Evolutionary conservation across 2,888 invertebrate species (phyloP).

Genomic region (Xestobium rufovillosum): DNA sequence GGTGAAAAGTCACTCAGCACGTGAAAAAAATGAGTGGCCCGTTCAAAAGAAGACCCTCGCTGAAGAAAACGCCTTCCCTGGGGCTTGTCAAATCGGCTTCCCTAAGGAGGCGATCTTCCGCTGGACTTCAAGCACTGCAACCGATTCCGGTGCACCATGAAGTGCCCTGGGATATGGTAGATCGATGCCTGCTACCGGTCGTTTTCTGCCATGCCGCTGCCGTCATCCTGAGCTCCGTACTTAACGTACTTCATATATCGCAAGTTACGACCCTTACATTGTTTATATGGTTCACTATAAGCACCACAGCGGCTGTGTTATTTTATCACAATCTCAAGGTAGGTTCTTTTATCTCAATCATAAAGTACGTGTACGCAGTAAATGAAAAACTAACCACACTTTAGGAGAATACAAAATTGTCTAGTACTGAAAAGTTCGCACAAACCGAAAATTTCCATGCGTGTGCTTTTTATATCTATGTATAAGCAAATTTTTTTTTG

Average conservation of each 20-base stretch:
- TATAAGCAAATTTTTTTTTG: too few species aligned
- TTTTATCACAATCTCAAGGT: conserved; percentile 84
- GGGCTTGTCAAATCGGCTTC: conserved; percentile 45
- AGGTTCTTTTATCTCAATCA: too few species aligned
- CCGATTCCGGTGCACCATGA: conserved; percentile 52
- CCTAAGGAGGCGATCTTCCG: conserved; percentile 35
- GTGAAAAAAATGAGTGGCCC: conserved; percentile 42
- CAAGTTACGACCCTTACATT: conserved; percentile 70
- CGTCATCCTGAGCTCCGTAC: conserved; percentile 62
- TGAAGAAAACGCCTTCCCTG: conserved; percentile 35
- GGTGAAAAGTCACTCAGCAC: too few species aligned
- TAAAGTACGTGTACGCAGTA: too few species aligned
- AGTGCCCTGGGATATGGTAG: conserved; percentile 62
- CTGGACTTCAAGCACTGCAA: conserved; percentile 49
- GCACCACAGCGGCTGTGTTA: conserved; percentile 65
- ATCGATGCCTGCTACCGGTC: conserved; percentile 68
- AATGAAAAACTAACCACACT: too few species aligned
- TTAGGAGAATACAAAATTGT: too few species aligned
- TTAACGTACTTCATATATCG: conserved; percentile 66
- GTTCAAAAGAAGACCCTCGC: conserved; percentile 40
- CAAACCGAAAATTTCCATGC: too few species aligned
- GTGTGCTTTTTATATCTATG: too few species aligned
- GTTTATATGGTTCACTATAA: conserved; percentile 69
- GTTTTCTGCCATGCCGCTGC: conserved; percentile 75
- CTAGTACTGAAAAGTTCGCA: too few species aligned